Evolutionary conservation across 2,888 invertebrate species (phyloP).

Genomic region (Halictus ligatus): DNA sequence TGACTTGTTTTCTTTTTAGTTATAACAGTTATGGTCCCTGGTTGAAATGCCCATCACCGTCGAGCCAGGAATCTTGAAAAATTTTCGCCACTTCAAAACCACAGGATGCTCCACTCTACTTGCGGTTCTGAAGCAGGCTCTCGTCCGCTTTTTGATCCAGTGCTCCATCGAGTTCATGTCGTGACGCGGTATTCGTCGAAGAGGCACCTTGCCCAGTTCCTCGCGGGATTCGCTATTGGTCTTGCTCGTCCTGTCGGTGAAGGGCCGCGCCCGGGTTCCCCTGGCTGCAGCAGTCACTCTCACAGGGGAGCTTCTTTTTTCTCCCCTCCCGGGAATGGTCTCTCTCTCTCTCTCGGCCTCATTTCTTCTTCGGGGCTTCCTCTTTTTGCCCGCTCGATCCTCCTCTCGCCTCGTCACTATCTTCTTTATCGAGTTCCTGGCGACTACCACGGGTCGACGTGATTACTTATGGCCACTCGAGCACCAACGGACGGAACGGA

Average conservation of each 20-base stretch:
- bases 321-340: constrained; percentile 8
- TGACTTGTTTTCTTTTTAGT: no score
- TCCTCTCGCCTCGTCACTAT: constrained; percentile 68
- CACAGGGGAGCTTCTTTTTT: constrained; percentile 44
- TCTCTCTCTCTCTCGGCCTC: constrained; percentile 54
- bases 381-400: constrained; percentile 65
- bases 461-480: constrained; percentile 66
- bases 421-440: constrained; percentile 65
- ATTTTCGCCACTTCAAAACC: neutral
- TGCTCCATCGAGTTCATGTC: constrained; percentile 48
- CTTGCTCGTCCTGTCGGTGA: constrained; percentile 59
- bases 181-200: constrained; percentile 50
- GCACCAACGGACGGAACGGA: neutral
- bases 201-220: constrained; percentile 46
- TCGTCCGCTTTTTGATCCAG: constrained; percentile 11
- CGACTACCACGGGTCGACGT: constrained; percentile 65
- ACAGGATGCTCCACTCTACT: neutral
- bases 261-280: constrained; percentile 60
- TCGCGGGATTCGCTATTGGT: constrained; percentile 64
- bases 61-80: neutral
- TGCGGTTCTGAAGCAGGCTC: constrained; percentile 5
- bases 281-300: constrained; percentile 52
- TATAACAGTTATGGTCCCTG: no score
- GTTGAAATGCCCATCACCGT: neutral
- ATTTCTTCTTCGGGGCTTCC: constrained; percentile 65